Evolutionary conservation across 2,797 vertebrate genomes (phyloP).

Genomic region (Enteromius treurensis): DNA sequence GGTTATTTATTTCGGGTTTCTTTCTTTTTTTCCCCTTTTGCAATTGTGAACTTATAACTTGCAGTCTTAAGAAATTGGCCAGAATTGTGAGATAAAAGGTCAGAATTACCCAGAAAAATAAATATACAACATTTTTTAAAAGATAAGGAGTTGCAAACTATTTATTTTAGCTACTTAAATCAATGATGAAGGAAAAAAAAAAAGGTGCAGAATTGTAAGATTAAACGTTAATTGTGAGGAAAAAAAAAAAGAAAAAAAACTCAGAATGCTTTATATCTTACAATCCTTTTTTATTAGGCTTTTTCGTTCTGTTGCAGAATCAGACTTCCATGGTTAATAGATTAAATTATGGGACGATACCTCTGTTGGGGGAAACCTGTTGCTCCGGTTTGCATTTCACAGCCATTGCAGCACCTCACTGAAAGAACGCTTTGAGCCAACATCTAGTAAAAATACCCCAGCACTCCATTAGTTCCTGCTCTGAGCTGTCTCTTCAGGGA

Average conservation of each 20-base stretch:
- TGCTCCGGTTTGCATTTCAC: not conserved
- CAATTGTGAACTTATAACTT: not conserved
- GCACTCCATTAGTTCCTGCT: constrained; percentile 58
- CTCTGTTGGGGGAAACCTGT: not conserved
- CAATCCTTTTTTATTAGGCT: not conserved
- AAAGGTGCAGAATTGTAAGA: too few relatives aligned
- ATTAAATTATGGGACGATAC: not conserved
- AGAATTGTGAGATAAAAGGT: not conserved
- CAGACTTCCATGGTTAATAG: not conserved
- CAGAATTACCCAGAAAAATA: too few relatives aligned
- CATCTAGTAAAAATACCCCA: constrained; percentile 55
- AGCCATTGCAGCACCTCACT: constrained; percentile 14
- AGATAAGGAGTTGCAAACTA: too few relatives aligned
- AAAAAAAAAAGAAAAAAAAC: too few relatives aligned
- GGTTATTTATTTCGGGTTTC: not conserved
- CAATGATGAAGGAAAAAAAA: too few relatives aligned
- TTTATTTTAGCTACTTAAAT: too few relatives aligned
- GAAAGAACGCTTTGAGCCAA: constrained; percentile 69
- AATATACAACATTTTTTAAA: too few relatives aligned
- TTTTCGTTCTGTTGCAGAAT: not conserved
- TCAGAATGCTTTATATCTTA: not conserved
- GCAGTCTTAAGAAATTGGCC: not conserved
- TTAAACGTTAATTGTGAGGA: too few relatives aligned
- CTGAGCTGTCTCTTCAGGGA: constrained; percentile 62
- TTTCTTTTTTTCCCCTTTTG: not conserved